Evolutionary conservation across 2,797 vertebrate species (phyloP), one percentile per base, ranked within the genome.

Genomic region (Acanthis flammea): DNA sequence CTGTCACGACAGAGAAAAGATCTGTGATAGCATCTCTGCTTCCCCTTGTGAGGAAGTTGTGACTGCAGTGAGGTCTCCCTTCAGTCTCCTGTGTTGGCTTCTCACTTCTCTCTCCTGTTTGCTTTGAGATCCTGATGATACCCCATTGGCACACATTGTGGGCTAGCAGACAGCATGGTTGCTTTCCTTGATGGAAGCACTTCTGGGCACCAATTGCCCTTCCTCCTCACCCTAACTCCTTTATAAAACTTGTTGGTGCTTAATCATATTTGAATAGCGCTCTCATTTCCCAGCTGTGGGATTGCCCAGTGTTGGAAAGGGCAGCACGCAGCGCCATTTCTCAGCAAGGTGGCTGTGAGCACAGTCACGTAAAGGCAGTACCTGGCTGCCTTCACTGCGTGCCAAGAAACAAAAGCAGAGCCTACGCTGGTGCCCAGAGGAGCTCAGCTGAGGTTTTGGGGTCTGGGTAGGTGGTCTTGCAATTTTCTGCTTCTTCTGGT

Each of bases 261-360:
- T 57, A 48, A 22, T 74, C 68, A 4, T 31, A 5, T 50, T 70
- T 57, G 63, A 60, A n/a, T 11, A 27, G 12, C 0, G 0, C 14
- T 24, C 12, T 63, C 23, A 31, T 50, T 74, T 72, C 30, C 23
- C 37, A 9, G 2, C 35, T 65, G 7, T 27, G 41, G 55, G n/a
- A 55, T n/a, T 44, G 47, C 16, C 19, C 8, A 1, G 5, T 25
- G 19, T 60, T 68, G 50, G 50, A 51, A 42, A 55, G 0, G 0
- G 47, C 33, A 66, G 28, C 12, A 28, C 27, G 60, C 7, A 2
- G 47, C 0, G 0, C n/a, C 0, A 1, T 41, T 70, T 78, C 33
- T 82, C 61, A 70, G 47, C 62, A 70, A 33, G 24, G 21, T 19
- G 35, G 14, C 44, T 85, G 47, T 41, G 24, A 82, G 63, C 22